phyloP scores from a whole-genome alignment of 92 coral and sea anemone species.

The Paramuricea clavata region DNA sequence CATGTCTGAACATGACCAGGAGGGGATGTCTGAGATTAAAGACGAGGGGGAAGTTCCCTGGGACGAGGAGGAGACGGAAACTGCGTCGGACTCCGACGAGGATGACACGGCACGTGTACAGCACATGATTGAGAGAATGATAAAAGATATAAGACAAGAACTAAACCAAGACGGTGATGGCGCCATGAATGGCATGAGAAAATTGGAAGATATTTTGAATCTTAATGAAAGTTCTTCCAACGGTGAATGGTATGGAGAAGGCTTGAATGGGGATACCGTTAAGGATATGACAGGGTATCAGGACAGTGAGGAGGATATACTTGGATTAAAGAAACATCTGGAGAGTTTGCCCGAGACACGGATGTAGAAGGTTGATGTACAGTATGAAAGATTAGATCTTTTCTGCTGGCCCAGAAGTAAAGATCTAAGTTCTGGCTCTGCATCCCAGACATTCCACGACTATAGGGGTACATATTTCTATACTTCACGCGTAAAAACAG shows the following conservation, averaged over 20 bases:
- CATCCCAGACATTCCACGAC: no score
- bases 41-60: neutral
- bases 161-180: neutral
- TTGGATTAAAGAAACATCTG: constrained; percentile 13
- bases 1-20: no score
- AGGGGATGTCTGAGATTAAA: no score
- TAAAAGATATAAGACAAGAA: constrained; percentile 16
- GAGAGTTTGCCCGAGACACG: constrained; percentile 28
- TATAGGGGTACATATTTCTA: no score
- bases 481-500: no score
- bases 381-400: neutral
- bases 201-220: constrained; percentile 1
- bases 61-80: neutral
- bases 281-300: neutral
- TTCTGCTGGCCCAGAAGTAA: neutral
- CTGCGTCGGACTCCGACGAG: neutral
- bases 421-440: no score
- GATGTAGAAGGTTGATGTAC: neutral
- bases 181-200: neutral
- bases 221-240: constrained; percentile 23
- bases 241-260: constrained; percentile 4
- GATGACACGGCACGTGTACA: constrained; percentile 43
- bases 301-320: constrained; percentile 12
- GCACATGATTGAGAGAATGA: constrained; percentile 19
- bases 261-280: constrained; percentile 5